A percentile compares a stretch with the other conserved stretches of the same genome.
Evolutionary conservation across 2,888 invertebrate genomes (phyloP).

Genomic region (Subacronicta megacephala): DNA sequence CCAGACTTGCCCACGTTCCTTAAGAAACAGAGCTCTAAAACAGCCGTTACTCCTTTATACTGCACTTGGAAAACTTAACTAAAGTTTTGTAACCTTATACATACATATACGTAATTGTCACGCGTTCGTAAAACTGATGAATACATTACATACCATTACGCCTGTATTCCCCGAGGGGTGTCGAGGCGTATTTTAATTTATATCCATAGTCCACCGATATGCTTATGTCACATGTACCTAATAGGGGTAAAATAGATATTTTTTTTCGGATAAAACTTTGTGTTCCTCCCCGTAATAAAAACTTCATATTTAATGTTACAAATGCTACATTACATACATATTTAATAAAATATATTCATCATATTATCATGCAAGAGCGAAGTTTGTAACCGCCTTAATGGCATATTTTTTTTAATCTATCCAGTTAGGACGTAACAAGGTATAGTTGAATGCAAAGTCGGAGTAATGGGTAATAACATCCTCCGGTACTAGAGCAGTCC

Average conservation of each 20-base stretch:
- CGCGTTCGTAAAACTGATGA: background rate
- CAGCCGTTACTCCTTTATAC: background rate
- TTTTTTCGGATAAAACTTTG: too few relatives aligned
- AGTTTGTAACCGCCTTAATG: background rate
- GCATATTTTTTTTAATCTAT: background rate
- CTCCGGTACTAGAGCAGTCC: constrained; percentile 21
- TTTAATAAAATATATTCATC: too few relatives aligned
- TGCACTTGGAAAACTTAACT: constrained; percentile 4
- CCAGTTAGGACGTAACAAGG: constrained; percentile 4
- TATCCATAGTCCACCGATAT: too few relatives aligned
- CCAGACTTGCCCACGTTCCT: background rate
- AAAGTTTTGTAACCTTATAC: background rate
- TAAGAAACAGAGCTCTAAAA: background rate
- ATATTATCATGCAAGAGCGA: too few relatives aligned
- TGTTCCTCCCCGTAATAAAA: too few relatives aligned
- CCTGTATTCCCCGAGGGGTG: too few relatives aligned
- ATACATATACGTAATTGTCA: background rate
- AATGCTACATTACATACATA: too few relatives aligned
- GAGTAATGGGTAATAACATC: constrained; percentile 9
- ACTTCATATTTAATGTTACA: too few relatives aligned
- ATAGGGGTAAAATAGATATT: too few relatives aligned
- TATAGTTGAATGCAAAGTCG: constrained; percentile 18
- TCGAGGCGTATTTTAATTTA: too few relatives aligned
- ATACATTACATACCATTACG: too few relatives aligned
- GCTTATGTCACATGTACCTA: too few relatives aligned